Percentiles rank a stretch among this genome's conserved stretches.
Evolutionary conservation across 2,797 vertebrate species (phyloP).

Genomic region (Chelmon rostratus): DNA sequence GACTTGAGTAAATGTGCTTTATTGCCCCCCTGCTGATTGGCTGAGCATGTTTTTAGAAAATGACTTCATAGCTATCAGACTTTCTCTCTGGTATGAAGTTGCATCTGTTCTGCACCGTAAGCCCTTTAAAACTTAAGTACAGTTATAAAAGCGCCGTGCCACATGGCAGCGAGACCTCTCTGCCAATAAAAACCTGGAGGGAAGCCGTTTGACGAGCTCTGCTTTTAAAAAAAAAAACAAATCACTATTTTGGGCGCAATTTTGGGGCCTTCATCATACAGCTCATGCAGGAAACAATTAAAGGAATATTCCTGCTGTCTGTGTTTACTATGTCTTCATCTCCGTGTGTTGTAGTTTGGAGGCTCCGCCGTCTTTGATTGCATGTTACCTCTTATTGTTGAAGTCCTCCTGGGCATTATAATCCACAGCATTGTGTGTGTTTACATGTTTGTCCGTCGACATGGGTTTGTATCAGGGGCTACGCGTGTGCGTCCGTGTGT

Average conservation of each 20-base stretch:
- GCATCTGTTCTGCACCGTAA: background rate
- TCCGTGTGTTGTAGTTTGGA: slow-evolving; percentile 39
- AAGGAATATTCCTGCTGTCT: background rate
- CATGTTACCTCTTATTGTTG: slow-evolving; percentile 73
- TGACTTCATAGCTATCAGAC: background rate
- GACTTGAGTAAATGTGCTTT: background rate
- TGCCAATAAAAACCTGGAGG: background rate
- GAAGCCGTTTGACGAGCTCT: background rate
- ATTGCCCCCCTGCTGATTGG: background rate
- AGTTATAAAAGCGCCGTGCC: background rate
- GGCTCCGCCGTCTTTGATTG: slow-evolving; percentile 59
- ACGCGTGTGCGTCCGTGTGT: background rate
- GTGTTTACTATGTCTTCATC: slow-evolving; percentile 5
- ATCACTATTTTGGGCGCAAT: background rate
- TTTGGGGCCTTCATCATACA: background rate
- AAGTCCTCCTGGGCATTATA: slow-evolving; percentile 64
- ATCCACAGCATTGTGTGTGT: slow-evolving; percentile 66
- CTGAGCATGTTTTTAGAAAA: background rate
- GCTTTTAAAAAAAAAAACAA: background rate
- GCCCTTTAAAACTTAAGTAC: background rate
- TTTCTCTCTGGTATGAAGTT: background rate
- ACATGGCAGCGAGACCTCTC: background rate
- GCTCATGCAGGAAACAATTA: background rate
- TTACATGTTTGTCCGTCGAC: slow-evolving; percentile 62
- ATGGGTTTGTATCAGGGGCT: slow-evolving; percentile 59